Percentiles rank a stretch among this genome's conserved stretches.
Conservation (phyloP, 2,888 invertebrate species). For the Synergus japonicus region DNA sequence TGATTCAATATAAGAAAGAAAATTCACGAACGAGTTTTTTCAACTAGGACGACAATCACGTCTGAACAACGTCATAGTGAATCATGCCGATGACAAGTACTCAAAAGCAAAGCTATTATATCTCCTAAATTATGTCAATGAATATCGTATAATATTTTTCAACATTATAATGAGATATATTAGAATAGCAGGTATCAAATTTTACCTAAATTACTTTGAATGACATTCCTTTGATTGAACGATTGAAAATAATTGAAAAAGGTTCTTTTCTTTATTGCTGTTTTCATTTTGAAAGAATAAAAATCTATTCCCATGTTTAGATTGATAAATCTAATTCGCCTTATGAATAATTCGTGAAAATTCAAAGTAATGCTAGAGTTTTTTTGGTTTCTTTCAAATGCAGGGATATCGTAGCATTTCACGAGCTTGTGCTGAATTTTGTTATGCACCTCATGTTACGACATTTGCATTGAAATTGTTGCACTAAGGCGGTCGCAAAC, state of each 20-base stretch:
- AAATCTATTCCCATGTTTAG: neutral
- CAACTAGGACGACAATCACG: neutral
- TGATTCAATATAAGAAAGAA: neutral
- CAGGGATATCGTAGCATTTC: neutral
- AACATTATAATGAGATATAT: too few relatives aligned
- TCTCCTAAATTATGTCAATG: conserved; percentile 25
- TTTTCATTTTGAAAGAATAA: neutral
- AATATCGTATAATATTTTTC: neutral
- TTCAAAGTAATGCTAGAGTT: neutral
- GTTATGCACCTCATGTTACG: conserved; percentile 52
- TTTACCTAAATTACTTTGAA: too few relatives aligned
- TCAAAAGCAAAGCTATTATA: conserved; percentile 11
- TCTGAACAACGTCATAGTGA: conserved; percentile 17
- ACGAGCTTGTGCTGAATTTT: conserved; percentile 45
- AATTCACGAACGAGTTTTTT: neutral
- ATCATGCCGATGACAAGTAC: neutral
- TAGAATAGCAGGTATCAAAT: too few relatives aligned
- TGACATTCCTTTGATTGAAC: too few relatives aligned
- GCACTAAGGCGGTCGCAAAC: conserved; percentile 62
- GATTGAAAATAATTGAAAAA: too few relatives aligned
- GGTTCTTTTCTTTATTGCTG: neutral
- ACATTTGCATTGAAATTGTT: conserved; percentile 72
- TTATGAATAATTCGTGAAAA: neutral
- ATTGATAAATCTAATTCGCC: neutral
- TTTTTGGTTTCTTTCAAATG: conserved; percentile 10